Evolutionary conservation across 1,140 invertebrate genomes (phyloP).

Genomic region (Latrodectus geometricus): DNA sequence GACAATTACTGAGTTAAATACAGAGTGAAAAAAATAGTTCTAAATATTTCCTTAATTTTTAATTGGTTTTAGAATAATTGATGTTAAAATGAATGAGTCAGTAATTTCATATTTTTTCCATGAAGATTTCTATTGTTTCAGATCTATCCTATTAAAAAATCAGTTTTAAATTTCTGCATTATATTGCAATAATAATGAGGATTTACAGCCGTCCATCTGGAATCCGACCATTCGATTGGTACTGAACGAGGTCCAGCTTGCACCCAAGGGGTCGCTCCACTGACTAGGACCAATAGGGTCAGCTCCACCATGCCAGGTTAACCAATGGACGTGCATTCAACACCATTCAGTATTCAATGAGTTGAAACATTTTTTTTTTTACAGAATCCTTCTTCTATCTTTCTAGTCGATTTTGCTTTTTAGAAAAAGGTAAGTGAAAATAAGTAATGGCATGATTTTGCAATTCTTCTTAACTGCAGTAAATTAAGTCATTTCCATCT

Average conservation of each 20-base stretch:
- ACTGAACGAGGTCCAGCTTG: neutral
- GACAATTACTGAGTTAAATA: too few relatives aligned
- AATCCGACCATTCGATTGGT: conserved; percentile 13
- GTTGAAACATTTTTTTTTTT: neutral
- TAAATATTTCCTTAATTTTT: too few relatives aligned
- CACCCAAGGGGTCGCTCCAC: conserved; percentile 24
- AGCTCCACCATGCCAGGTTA: neutral
- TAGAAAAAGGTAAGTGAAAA: neutral
- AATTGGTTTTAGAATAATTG: too few relatives aligned
- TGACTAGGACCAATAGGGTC: conserved; percentile 34
- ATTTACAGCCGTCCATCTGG: neutral
- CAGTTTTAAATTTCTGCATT: neutral
- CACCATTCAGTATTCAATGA: conserved; percentile 16
- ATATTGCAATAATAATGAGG: neutral
- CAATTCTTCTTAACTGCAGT: too few relatives aligned
- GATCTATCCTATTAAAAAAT: neutral
- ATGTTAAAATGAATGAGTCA: too few relatives aligned
- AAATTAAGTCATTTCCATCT: too few relatives aligned
- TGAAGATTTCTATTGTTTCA: too few relatives aligned
- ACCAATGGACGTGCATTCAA: neutral
- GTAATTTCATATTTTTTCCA: too few relatives aligned
- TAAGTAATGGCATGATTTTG: too few relatives aligned
- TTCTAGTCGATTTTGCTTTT: neutral
- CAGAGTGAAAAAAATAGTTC: too few relatives aligned
- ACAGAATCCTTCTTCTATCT: neutral